These are phyloP conservation scores for Microcebus ravelobensis DNA, from an alignment of 2,113 vertebrate species.

Conservation along the genomic window DNA sequence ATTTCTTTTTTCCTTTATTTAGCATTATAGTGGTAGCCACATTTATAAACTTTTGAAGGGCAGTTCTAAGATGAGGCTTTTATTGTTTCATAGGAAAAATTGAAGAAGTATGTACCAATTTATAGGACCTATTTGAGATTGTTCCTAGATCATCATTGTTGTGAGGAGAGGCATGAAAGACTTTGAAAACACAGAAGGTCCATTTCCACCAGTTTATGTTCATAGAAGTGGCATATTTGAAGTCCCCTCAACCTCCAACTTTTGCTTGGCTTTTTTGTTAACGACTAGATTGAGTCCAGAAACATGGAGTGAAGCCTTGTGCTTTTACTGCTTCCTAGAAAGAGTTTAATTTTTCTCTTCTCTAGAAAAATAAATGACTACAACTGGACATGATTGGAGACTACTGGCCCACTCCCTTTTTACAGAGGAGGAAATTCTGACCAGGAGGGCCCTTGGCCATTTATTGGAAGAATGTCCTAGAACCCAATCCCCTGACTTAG, in stretches of 20 bases:
- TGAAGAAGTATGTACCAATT: neutral
- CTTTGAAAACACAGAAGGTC: neutral
- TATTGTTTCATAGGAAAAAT: slow-evolving; percentile 24
- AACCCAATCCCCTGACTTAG: neutral
- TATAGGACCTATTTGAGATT: neutral
- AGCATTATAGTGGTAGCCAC: neutral
- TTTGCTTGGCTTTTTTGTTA: neutral
- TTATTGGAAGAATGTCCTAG: neutral
- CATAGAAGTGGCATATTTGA: neutral
- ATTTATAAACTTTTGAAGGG: neutral
- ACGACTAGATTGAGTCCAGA: neutral
- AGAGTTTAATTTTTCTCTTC: neutral
- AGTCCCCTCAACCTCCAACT: neutral
- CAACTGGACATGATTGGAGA: neutral
- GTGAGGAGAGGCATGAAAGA: neutral
- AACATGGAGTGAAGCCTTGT: neutral
- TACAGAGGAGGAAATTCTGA: neutral
- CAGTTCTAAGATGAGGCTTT: neutral
- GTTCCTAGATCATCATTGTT: neutral
- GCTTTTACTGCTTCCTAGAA: neutral
- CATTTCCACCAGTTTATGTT: neutral
- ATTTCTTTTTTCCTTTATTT: neutral
- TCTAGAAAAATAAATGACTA: neutral
- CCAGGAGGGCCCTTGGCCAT: neutral
- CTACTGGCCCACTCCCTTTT: neutral